Base-by-base conservation (phyloP, 2,888 invertebrate genomes). In the Melanchra persicariae region DNA sequence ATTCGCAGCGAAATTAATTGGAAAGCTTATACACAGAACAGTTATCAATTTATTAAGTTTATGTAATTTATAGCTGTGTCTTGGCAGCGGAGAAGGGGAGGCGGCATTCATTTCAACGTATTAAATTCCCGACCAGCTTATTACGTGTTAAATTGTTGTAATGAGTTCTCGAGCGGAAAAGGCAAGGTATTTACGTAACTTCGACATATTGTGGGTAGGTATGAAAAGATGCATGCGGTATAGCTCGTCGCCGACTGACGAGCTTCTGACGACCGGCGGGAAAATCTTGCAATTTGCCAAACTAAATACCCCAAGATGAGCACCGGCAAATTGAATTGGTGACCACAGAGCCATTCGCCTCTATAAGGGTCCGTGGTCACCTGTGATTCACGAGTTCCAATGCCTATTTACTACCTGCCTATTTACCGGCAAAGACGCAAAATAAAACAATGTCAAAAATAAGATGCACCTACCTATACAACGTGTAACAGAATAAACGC, bases 61-160 rank as follows among this genome's bases (percentile, higher is more conserved):
- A 73, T 64, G 77, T 88, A 89, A 91, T 91, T 90, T 89, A 89
- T 90, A 87, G 86, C 86, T 85, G 75, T 84, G 82, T 87, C 87
- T 88, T 87, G 86, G 84, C 81, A 88, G 87, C 87, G 88, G 87
- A 88, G 86, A 79, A 79, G 76, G 68, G 71, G 77, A 64, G 77
- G 22, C 67, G 81, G 74, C 68, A 85, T 88, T 88, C 82, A 88
- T 89, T 89, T 74, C 47, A 62, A 87, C 88, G 89, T 90, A 91
- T 90, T 85, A 84, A 91, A 90, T 90, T 91, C 87, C 86, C 81
- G 70, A 70, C 65, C 67, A 69, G 51, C 72, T 77, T 75, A 77
- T 71, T 66, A 70, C 51, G 67, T 71, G 64, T 67, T 70, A 74
- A 75, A 45, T 81, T 49, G 51, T 71, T 37, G 26, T 43, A 37